A percentile compares a stretch with the other conserved stretches of the same genome.
These are phyloP conservation scores for Cosmia pyralina DNA, from an alignment of 2,888 invertebrate species.

Conservation along the genomic window DNA sequence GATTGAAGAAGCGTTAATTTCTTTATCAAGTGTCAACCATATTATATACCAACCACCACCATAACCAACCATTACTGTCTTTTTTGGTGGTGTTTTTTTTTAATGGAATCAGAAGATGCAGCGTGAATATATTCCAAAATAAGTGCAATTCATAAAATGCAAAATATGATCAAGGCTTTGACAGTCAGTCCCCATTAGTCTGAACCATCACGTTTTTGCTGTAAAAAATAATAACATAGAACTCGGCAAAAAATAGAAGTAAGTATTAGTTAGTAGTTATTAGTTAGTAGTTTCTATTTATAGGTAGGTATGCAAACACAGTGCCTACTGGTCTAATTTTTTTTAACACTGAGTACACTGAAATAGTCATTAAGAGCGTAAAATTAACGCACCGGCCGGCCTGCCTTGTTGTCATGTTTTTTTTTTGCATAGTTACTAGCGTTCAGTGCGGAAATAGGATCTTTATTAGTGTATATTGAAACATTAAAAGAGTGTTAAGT, in stretches of 20 bases:
- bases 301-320: neutral
- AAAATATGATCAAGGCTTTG: slow-evolving; percentile 5
- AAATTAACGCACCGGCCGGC: neutral
- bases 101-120: neutral
- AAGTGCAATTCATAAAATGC: neutral
- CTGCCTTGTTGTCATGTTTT: slow-evolving; percentile 9
- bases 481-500: slow-evolving; percentile 26
- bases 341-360: neutral
- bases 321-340: slow-evolving; percentile 3
- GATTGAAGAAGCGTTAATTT: neutral
- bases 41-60: no score
- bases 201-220: neutral
- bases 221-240: slow-evolving; percentile 1
- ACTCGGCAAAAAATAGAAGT: neutral
- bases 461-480: slow-evolving; percentile 21
- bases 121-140: neutral
- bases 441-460: slow-evolving; percentile 47
- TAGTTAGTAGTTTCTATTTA: neutral
- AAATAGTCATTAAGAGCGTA: neutral
- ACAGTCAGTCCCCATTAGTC: neutral
- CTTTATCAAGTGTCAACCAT: neutral
- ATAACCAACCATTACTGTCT: no score
- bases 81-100: no score
- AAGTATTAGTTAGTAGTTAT: no score
- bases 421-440: slow-evolving; percentile 14